Base-by-base conservation (phyloP, 2,888 invertebrate species). In the Cryptocheilus praepositus region DNA sequence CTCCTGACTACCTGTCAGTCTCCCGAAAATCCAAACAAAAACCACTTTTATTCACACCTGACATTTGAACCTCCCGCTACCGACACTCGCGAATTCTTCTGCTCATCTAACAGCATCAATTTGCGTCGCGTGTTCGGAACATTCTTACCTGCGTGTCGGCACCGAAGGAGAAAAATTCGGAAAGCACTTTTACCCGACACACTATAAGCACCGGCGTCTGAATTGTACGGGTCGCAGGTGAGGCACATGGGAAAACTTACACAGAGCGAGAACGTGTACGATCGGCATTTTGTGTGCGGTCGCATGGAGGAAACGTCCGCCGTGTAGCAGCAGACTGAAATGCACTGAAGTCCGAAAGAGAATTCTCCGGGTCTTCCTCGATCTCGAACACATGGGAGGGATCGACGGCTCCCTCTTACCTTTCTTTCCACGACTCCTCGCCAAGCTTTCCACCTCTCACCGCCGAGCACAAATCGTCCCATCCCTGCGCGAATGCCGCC, bases 201-300 rank as follows among this genome's bases (percentile, higher is more conserved):
- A n/a, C n/a, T n/a, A n/a, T n/a, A n/a, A n/a, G n/a, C n/a, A n/a
- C n/a, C n/a, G n/a, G n/a, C n/a, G n/a, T n/a, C n/a, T n/a, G n/a
- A n/a, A n/a, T n/a, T n/a, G n/a, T n/a, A n/a, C n/a, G n/a, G n/a
- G n/a, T n/a, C n/a, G n/a, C n/a, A n/a, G n/a, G n/a, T n/a, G n/a
- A n/a, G n/a, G n/a, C 1, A 28, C 53, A 55, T 58, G 64, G 56
- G 55, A 67, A 73, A 83, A 36, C 84, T 84, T 84, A 84, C 84
- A 85, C 76, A 82, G 71, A 75, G 69, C 77, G 73, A 75, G 77
- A 73, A 82, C 74, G 73, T 73, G 36, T 36, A 11, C 73, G 73
- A 80, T 73, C 80, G 81, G 79, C 84, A 84, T 84, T 80, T 82
- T 82, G 81, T 74, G 46, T 66, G 76, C 67, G 76, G 79, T 84